These are phyloP conservation scores for Anhinga anhinga DNA, from an alignment of 2,113 vertebrate species.

Conservation along the genomic window DNA sequence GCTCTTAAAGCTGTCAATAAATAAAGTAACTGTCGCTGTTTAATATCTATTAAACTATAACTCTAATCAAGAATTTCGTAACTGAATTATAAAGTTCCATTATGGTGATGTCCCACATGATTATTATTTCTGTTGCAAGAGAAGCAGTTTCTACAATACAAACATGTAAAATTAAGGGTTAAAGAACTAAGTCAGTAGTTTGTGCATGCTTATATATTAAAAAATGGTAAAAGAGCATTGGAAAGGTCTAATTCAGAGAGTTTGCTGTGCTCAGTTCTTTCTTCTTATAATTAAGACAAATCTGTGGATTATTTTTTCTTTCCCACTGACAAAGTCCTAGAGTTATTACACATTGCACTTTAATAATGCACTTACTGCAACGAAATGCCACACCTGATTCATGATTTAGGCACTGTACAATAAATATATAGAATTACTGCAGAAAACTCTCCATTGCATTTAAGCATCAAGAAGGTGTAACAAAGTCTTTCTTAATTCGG, in stretches of 20 bases:
- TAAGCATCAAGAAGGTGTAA: neutral
- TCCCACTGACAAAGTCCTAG: neutral
- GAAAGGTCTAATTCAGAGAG: conserved; percentile 14
- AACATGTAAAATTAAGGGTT: neutral
- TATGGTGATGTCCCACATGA: neutral
- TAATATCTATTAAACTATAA: neutral
- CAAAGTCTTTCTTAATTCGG: neutral
- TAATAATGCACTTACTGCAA: conserved; percentile 20
- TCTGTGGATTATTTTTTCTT: neutral
- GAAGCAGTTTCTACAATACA: neutral
- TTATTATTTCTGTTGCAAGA: neutral
- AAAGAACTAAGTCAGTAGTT: neutral
- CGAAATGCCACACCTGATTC: neutral
- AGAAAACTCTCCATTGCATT: neutral
- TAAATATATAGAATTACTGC: neutral
- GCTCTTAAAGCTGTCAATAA: neutral
- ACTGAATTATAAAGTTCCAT: neutral
- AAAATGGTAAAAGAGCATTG: neutral
- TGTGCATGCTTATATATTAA: neutral
- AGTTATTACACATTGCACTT: neutral
- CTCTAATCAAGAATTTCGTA: neutral
- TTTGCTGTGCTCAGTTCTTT: neutral
- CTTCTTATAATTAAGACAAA: conserved; percentile 4
- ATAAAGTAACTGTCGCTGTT: neutral
- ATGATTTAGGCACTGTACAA: neutral